Percentiles rank a stretch among this genome's conserved stretches.
Evolutionary conservation across 2,113 vertebrate genomes (phyloP).

Genomic region (Zosterops lateralis): DNA sequence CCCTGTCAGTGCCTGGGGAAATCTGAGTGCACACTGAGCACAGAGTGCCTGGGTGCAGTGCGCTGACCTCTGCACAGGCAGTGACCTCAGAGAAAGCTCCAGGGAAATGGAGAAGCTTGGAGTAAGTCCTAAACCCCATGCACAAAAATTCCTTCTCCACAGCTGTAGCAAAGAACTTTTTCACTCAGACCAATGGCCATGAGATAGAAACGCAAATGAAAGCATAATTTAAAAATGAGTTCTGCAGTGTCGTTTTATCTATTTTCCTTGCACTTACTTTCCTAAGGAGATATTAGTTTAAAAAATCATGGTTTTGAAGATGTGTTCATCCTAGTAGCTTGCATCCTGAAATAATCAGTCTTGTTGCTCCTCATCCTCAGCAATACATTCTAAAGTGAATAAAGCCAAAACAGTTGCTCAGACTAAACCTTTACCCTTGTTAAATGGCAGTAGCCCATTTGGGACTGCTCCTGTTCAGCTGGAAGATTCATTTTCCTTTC

Average conservation of each 20-base stretch:
- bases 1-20: not conserved
- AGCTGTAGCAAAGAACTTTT: not conserved
- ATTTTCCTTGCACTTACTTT: not conserved
- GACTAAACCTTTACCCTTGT: not conserved
- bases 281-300: not conserved
- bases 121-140: not conserved
- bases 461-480: not conserved
- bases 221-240: not conserved
- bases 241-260: not conserved
- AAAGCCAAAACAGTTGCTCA: not conserved
- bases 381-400: conserved; percentile 1
- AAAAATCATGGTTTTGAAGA: not conserved
- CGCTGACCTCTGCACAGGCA: not conserved
- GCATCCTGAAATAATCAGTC: not conserved
- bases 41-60: not conserved
- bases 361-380: not conserved
- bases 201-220: not conserved
- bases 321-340: not conserved
- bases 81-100: not conserved
- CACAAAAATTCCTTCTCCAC: not conserved
- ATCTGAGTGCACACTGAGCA: not conserved
- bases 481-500: not conserved
- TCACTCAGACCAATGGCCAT: not conserved
- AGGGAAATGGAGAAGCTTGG: not conserved
- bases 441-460: not conserved